Conservation (phyloP, 2,888 invertebrate species). For the Papilio protenor region DNA sequence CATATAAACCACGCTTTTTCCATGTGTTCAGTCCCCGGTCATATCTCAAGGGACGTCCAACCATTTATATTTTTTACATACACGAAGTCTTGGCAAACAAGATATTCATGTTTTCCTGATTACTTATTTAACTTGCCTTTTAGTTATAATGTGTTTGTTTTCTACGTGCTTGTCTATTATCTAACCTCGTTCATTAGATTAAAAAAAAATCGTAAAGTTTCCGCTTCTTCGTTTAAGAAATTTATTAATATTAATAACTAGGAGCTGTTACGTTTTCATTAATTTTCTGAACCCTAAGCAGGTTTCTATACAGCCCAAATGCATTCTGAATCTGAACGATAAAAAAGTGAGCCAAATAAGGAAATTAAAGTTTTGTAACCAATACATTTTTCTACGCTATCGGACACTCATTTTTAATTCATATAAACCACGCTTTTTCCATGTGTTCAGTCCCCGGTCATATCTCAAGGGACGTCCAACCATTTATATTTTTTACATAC, state of each 20-base stretch:
- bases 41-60: background rate
- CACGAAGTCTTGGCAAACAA: background rate
- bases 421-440: background rate
- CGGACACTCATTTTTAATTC: background rate
- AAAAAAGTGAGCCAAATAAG: no score
- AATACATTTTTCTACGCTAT: background rate
- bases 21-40: conserved; percentile 4
- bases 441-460: conserved; percentile 8
- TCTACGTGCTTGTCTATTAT: no score
- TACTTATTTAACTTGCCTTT: background rate
- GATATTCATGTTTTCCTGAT: background rate
- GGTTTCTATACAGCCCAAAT: no score
- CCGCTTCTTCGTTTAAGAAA: conserved; percentile 73
- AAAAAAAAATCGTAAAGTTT: conserved; percentile 66
- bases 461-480: background rate
- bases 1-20: background rate
- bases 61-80: background rate
- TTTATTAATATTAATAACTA: conserved; percentile 72
- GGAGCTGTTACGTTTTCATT: background rate
- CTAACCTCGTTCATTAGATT: no score
- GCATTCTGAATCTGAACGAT: no score
- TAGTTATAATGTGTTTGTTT: background rate
- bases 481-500: background rate
- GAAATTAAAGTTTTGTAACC: no score
- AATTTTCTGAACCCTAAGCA: no score